Percentiles rank a stretch among this genome's conserved stretches.
These are phyloP conservation scores for Rhinichthys klamathensis DNA, from an alignment of 2,113 vertebrate species.

Conservation along the genomic window DNA sequence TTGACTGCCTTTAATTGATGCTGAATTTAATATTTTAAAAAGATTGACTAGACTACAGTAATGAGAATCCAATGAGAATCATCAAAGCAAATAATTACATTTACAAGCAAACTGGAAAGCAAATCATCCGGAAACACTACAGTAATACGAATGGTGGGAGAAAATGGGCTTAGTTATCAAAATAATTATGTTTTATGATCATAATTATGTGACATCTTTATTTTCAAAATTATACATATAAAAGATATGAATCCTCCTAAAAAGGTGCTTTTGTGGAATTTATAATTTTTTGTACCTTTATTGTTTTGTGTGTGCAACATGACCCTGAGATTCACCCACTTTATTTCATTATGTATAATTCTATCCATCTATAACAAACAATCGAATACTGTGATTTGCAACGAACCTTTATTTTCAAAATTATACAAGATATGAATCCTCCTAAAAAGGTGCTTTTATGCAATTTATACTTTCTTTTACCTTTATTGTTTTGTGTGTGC, in stretches of 20 bases:
- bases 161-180: neutral
- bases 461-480: neutral
- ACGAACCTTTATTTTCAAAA: neutral
- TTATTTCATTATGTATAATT: neutral
- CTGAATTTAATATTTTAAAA: neutral
- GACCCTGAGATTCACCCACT: neutral
- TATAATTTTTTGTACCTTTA: neutral
- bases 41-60: neutral
- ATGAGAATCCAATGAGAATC: neutral
- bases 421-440: neutral
- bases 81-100: slow-evolving; percentile 15
- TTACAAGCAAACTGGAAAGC: neutral
- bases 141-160: neutral
- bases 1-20: neutral
- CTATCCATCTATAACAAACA: neutral
- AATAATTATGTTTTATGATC: neutral
- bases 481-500: neutral
- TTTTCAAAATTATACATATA: neutral
- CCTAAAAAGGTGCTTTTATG: no score
- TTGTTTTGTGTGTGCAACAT: neutral
- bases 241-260: no score
- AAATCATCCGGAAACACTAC: neutral
- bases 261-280: no score
- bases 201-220: neutral
- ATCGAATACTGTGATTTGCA: neutral